Conservation (phyloP, 2,113 vertebrate genomes). For the human (Homo sapiens) region GRCh38 chr2:217003001-217003500, state of each 20-base stretch:
- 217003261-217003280: constrained; percentile 40
- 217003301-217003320: constrained; percentile 13
- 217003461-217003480: neutral
- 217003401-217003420: neutral
- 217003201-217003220: constrained; percentile 9
- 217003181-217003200: neutral
- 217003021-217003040: neutral
- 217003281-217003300: neutral
- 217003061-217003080: neutral
- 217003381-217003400: neutral
- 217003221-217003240: neutral
- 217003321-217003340: neutral
- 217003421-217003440: neutral
- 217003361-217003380: neutral
- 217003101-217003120: neutral
- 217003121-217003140: neutral
- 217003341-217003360: neutral
- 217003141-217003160: neutral
- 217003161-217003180: neutral
- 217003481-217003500: neutral
- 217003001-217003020: constrained; percentile 5
- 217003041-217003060: neutral
- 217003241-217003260: neutral
- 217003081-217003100: neutral
- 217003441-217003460: neutral